Evolutionary conservation across 1,140 invertebrate species (phyloP), one percentile per base, ranked within the genome.

Genomic region (Centruroides sculpturatus): DNA sequence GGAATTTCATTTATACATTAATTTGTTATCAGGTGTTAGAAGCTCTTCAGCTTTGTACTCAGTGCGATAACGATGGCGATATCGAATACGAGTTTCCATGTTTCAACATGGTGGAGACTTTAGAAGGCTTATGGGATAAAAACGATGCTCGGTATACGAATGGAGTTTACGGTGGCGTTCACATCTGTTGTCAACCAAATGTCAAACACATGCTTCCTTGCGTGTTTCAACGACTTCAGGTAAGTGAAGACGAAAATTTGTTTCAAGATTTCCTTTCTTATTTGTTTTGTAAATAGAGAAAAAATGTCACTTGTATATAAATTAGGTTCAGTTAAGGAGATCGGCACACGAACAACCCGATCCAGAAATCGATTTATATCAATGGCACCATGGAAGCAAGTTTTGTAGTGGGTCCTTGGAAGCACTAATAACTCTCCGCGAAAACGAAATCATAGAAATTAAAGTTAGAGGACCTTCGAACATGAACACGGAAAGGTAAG

Each of bases 11-110:
- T 51, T 13, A 51, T 6, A 34, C 11, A 13, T 8, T 51, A n/a
- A 51, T 4, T 13, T 51, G 3, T 7, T 3, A 8, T n/a, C 46
- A 68, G 59, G 76, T 85, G 64, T 70, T 87, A 36, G 83, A 86
- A 72, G 78, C 82, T 35, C 74, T 86, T 57, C 79, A 84, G 68
- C 68, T 90, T 12, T 89, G 87, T 69, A 80, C 85, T 60, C 73
- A 85, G 76, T 86, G 83, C 71, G 85, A 88, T 61, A 79, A 83
- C 41, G 85, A 87, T 55, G 82, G 81, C 4, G 78, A 80, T 56
- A 76, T 85, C 35, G 85, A 87, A 71, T 89, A 85, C 69, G 87
- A 90, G 76, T 87, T 91, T 70, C 87, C 87, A 1, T 83, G 83
- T 68, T 83, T 87, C 66, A 89, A 88, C 72, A 76, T 85, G 52